phyloP scores from a whole-genome alignment of 2,797 vertebrate genomes.

The Protonibea diacanthus region DNA sequence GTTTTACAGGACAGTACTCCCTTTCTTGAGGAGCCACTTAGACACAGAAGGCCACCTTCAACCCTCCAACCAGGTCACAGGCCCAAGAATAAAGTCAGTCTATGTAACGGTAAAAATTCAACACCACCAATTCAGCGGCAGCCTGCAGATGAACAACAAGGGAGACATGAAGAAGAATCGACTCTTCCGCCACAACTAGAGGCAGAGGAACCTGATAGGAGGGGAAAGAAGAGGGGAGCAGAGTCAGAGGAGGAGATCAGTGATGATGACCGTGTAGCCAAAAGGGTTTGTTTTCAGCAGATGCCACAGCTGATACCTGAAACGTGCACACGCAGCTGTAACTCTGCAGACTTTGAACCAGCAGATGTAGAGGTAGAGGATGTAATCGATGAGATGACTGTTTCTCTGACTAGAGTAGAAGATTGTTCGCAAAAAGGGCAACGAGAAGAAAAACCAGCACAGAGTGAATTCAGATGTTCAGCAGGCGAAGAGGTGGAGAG shows the following conservation, averaged over 20 bases:
- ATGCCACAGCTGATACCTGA: not conserved
- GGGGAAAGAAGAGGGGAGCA: slow-evolving; percentile 37
- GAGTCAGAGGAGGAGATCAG: slow-evolving; percentile 1
- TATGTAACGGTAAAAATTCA: not conserved
- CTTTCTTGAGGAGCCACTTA: slow-evolving; percentile 4
- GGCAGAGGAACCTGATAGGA: not conserved
- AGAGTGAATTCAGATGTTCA: slow-evolving; percentile 8
- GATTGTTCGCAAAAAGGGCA: not conserved
- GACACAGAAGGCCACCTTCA: fast-evolving
- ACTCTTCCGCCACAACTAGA: not conserved
- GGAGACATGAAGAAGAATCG: not conserved
- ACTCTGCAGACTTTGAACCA: not conserved
- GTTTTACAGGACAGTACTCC: slow-evolving; percentile 31
- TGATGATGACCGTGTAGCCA: not conserved
- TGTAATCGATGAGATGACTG: slow-evolving; percentile 8
- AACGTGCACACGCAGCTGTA: not conserved
- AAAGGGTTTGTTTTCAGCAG: slow-evolving; percentile 48
- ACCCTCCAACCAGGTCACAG: not conserved
- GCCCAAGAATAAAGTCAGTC: not conserved
- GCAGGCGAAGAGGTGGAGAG: slow-evolving; percentile 9
- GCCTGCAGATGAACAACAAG: not conserved
- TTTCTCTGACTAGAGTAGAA: not conserved
- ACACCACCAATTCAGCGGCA: not conserved
- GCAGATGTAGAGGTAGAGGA: not conserved
- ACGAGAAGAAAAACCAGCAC: not conserved